Evolutionary conservation across 2,113 vertebrate genomes (phyloP).

Genomic region (Chionodraco myersi): DNA sequence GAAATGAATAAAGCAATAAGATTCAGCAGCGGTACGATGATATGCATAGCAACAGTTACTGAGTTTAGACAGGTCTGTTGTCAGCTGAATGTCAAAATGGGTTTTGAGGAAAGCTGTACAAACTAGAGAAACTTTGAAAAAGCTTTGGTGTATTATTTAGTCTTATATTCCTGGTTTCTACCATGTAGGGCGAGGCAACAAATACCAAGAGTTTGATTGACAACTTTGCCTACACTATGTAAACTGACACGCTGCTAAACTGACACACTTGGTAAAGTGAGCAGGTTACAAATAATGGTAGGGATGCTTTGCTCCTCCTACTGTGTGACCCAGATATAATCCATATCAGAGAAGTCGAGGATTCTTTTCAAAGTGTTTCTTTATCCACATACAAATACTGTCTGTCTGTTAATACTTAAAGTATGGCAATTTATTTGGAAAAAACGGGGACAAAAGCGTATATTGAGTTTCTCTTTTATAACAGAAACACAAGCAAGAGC

Average conservation of each 20-base stretch:
- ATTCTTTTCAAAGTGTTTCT: neutral
- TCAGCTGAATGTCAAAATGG: conserved; percentile 25
- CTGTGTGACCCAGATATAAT: conserved; percentile 24
- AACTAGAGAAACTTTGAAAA: conserved; percentile 15
- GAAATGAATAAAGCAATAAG: neutral
- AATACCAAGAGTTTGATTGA: conserved; percentile 32
- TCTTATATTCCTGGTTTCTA: conserved; percentile 6
- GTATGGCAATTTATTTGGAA: neutral
- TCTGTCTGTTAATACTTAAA: neutral
- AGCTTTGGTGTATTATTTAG: neutral
- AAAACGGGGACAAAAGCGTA: neutral
- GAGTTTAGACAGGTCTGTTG: conserved; percentile 13
- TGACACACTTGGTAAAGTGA: conserved; percentile 19
- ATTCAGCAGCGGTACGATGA: conserved; percentile 2
- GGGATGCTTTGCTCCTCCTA: neutral
- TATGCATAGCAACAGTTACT: conserved; percentile 6
- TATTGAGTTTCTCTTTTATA: neutral
- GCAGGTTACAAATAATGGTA: conserved; percentile 35
- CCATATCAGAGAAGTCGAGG: conserved; percentile 10
- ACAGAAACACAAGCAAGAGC: neutral
- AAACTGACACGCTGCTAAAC: conserved; percentile 13
- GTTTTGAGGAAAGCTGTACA: conserved; percentile 8
- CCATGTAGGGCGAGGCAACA: conserved; percentile 5
- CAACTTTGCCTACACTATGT: conserved; percentile 16
- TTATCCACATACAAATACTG: neutral